Percentiles rank a stretch among this genome's conserved stretches.
These are phyloP conservation scores for Teleogryllus oceanicus DNA, from an alignment of 2,888 invertebrate genomes.

Conservation along the genomic window DNA sequence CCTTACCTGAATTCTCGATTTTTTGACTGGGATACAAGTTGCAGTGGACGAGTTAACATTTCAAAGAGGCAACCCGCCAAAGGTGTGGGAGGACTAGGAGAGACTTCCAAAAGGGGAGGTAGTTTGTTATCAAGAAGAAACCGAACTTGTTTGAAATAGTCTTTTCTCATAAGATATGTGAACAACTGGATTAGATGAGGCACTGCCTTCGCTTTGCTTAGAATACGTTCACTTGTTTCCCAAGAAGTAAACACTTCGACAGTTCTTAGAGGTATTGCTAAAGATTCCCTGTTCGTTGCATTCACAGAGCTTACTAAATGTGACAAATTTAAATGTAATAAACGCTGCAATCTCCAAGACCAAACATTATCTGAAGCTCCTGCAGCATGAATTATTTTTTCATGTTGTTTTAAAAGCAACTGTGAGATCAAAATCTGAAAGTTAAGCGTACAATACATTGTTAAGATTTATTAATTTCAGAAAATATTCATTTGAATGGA, in stretches of 20 bases:
- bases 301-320: constrained; percentile 35
- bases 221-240: constrained; percentile 47
- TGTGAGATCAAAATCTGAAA: constrained; percentile 49
- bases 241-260: constrained; percentile 71
- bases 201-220: constrained; percentile 45
- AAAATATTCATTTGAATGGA: too few species aligned
- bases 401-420: constrained; percentile 47
- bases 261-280: constrained; percentile 73
- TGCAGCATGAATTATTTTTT: constrained; percentile 36
- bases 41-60: constrained; percentile 72
- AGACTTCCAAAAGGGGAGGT: constrained; percentile 65
- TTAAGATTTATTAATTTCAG: too few species aligned
- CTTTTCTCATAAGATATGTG: constrained; percentile 45
- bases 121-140: constrained; percentile 63
- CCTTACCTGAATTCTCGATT: constrained; percentile 46
- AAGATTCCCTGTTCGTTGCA: constrained; percentile 47
- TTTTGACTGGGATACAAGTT: constrained; percentile 48
- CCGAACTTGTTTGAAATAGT: constrained; percentile 72
- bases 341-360: constrained; percentile 48
- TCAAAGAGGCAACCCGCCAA: constrained; percentile 69
- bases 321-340: constrained; percentile 40
- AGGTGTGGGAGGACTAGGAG: constrained; percentile 66
- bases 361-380: constrained; percentile 39
- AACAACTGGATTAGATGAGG: constrained; percentile 38
- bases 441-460: constrained; percentile 27